Evolutionary conservation across 2,888 invertebrate genomes (phyloP).

Genomic region (Stenichneumon culpator): DNA sequence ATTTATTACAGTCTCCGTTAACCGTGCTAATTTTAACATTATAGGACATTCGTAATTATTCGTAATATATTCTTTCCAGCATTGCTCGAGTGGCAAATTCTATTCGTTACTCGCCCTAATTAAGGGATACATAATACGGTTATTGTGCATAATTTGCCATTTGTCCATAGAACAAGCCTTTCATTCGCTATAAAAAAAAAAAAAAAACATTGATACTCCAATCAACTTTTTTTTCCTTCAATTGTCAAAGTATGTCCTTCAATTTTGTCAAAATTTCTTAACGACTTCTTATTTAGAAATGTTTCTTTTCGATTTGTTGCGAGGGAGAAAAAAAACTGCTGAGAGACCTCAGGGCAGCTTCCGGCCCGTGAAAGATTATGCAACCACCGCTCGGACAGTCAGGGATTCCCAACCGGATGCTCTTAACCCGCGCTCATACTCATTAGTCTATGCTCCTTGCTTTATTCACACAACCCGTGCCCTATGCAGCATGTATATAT

Average conservation of each 20-base stretch:
- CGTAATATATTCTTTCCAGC: background rate
- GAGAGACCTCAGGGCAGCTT: slow-evolving; percentile 24
- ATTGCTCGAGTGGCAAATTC: background rate
- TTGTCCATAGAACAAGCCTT: background rate
- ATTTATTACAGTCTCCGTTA: background rate
- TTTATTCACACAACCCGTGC: slow-evolving; percentile 55
- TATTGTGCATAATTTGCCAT: background rate
- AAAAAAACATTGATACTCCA: no score
- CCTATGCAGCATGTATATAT: slow-evolving; percentile 9
- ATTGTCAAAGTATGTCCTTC: no score
- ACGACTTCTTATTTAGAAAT: no score
- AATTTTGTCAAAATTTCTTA: no score
- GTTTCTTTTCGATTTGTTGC: slow-evolving; percentile 1
- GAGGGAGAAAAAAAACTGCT: background rate
- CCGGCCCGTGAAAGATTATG: slow-evolving; percentile 43
- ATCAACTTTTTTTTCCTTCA: no score
- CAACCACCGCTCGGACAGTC: background rate
- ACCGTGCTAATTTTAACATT: background rate
- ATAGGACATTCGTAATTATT: slow-evolving; percentile 17
- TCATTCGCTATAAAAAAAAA: no score
- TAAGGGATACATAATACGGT: background rate
- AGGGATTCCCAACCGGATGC: slow-evolving; percentile 67
- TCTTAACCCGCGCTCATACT: slow-evolving; percentile 66
- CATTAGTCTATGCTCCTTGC: slow-evolving; percentile 67
- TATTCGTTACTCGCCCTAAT: background rate